Conservation (phyloP, 1,140 invertebrate species). For the Polypedilum pembai region DNA sequence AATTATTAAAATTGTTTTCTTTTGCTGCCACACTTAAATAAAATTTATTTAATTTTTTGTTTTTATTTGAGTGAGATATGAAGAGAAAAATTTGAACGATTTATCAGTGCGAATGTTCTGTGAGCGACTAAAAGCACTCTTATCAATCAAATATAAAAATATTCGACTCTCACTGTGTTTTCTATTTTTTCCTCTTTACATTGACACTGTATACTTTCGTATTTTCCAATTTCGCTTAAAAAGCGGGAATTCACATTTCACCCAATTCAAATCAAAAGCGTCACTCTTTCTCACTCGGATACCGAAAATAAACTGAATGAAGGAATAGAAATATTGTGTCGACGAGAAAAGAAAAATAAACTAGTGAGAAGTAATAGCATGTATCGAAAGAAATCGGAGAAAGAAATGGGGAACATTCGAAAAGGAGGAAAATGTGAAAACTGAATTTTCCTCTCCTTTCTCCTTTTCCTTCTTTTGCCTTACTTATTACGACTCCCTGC, state of each 20-base stretch:
- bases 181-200: background rate
- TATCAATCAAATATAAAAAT: constrained; percentile 11
- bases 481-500: background rate
- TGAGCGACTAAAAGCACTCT: background rate
- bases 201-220: background rate
- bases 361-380: background rate
- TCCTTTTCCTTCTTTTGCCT: background rate
- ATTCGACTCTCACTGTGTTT: background rate
- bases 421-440: background rate
- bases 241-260: constrained; percentile 3
- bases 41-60: too few species aligned
- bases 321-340: constrained; percentile 4
- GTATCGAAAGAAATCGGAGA: background rate
- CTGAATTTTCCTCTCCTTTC: background rate
- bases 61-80: too few species aligned
- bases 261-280: background rate
- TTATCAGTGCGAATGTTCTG: background rate
- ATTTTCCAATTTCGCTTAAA: background rate
- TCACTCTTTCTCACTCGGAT: background rate
- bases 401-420: background rate
- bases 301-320: constrained; percentile 27
- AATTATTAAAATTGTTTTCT: background rate
- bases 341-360: constrained; percentile 18
- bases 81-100: background rate
- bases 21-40: background rate